phyloP scores from a whole-genome alignment of 2,888 invertebrate species.

The Stenurella melanura region DNA sequence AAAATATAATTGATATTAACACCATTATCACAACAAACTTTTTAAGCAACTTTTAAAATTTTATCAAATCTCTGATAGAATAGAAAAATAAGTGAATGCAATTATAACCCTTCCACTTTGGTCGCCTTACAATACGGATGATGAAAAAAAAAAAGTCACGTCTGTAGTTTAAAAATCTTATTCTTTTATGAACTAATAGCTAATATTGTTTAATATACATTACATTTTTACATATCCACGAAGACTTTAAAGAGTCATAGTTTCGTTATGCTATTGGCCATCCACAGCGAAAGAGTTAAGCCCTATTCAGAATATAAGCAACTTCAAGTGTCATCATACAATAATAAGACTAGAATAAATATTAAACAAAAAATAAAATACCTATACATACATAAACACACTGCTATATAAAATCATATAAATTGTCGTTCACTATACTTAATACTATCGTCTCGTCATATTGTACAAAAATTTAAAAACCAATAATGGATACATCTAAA shows the following conservation, averaged over 20 bases:
- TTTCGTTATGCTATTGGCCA: not conserved
- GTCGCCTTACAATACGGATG: not conserved
- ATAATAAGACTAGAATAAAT: slow-evolving; percentile 27
- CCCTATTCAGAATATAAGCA: slow-evolving; percentile 4
- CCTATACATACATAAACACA: not conserved
- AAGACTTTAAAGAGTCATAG: not conserved
- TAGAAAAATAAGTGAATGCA: not conserved
- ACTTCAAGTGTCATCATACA: not conserved
- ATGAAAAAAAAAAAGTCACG: not conserved
- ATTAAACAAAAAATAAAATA: not conserved
- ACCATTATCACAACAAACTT: not conserved
- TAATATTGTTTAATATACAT: not conserved
- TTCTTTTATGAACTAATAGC: not conserved
- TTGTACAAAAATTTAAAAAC: slow-evolving; percentile 9
- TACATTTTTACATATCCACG: too few relatives aligned
- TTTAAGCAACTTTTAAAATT: slow-evolving; percentile 2
- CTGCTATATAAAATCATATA: not conserved
- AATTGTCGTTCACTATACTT: not conserved
- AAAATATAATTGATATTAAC: not conserved
- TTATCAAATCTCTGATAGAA: not conserved
- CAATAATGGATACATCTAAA: not conserved
- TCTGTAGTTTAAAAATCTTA: not conserved
- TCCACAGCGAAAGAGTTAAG: slow-evolving; percentile 19
- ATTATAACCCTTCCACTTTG: slow-evolving; percentile 25
- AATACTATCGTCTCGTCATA: not conserved